Percentiles rank a stretch among this genome's conserved stretches.
Conservation (phyloP, 2,888 invertebrate species). For the Saturnia japonica region DNA sequence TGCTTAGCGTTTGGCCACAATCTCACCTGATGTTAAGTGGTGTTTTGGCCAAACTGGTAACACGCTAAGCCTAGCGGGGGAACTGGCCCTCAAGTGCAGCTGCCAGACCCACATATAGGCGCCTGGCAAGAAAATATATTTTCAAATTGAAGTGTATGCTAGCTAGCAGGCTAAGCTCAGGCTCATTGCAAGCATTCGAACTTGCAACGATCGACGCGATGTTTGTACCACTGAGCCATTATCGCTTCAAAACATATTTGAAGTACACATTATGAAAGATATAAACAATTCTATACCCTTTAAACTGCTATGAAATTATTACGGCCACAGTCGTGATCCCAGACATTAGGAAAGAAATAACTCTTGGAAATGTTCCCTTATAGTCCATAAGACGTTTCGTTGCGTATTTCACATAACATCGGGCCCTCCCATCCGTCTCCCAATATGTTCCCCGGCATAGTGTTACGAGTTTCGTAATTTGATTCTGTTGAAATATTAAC, state of each 20-base stretch:
- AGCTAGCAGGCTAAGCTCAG: no score
- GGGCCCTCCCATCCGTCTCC: conserved; percentile 58
- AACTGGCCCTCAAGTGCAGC: no score
- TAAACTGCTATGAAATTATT: conserved; percentile 52
- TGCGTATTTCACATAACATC: conserved; percentile 57
- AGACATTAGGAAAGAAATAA: conserved; percentile 66
- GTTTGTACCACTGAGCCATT: no score
- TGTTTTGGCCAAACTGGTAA: no score
- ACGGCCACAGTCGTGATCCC: conserved; percentile 42
- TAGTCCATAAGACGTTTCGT: conserved; percentile 60
- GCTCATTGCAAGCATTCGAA: no score
- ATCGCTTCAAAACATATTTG: not conserved
- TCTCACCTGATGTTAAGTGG: no score
- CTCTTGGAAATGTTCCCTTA: conserved; percentile 62
- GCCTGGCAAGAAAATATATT: no score
- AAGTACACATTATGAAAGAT: conserved; percentile 10
- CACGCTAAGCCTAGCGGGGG: no score
- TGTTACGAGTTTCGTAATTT: conserved; percentile 71
- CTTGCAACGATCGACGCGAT: no score
- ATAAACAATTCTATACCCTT: conserved; percentile 33
- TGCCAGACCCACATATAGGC: no score
- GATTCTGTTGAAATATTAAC: conserved; percentile 75
- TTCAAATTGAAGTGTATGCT: no score
- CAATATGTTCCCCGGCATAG: conserved; percentile 59
- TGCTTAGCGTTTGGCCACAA: no score